A percentile compares a stretch with the other conserved stretches of the same genome.
These are phyloP conservation scores for Meghimatium bilineatum DNA, from an alignment of 2,888 invertebrate species.

Conservation along the genomic window DNA sequence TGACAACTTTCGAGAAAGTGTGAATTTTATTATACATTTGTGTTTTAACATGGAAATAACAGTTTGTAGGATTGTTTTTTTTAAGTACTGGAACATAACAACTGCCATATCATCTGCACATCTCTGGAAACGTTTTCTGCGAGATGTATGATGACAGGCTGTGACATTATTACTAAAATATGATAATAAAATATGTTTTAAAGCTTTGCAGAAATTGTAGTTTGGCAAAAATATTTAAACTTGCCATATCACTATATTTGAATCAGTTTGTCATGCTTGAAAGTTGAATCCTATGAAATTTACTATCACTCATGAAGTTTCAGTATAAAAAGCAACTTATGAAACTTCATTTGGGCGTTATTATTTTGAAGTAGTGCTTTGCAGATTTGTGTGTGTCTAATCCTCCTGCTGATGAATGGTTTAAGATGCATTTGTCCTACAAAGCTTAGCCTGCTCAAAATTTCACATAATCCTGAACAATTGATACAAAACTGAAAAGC, in stretches of 20 bases:
- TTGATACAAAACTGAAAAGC: background rate
- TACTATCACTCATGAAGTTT: background rate
- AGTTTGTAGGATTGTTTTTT: background rate
- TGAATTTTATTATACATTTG: too few species aligned
- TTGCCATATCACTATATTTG: background rate
- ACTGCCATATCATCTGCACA: background rate
- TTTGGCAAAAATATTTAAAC: background rate
- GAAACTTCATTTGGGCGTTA: background rate
- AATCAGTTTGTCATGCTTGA: background rate
- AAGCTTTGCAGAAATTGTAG: background rate
- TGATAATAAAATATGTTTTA: background rate
- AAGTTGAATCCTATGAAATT: constrained; percentile 6
- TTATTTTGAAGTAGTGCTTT: constrained; percentile 13
- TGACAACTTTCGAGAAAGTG: background rate
- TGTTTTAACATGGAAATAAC: background rate
- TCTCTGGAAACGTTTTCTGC: background rate
- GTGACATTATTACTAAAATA: background rate
- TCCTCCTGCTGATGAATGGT: constrained; percentile 1
- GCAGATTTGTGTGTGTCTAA: background rate
- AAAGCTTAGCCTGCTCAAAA: constrained; percentile 22
- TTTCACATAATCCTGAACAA: background rate
- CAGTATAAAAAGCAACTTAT: background rate
- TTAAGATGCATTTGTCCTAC: background rate
- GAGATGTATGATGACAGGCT: background rate
- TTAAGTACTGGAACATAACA: background rate